phyloP scores from a whole-genome alignment of 2,797 vertebrate species.

The Emys orbicularis region DNA sequence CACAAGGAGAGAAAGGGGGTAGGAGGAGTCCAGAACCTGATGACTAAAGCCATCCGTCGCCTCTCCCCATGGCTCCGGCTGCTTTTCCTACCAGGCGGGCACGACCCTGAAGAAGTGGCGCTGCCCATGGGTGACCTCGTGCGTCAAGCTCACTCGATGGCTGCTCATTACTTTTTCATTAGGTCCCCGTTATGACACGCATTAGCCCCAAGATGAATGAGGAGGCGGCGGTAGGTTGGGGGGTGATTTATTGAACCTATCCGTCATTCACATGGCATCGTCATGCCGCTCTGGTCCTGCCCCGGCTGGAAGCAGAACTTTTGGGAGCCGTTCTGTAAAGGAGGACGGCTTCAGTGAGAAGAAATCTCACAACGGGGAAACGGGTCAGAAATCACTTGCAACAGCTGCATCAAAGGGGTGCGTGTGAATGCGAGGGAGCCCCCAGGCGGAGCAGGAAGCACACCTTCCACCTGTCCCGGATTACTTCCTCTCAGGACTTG shows the following conservation, averaged over 20 bases:
- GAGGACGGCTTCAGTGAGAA: no score
- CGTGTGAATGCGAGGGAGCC: background rate
- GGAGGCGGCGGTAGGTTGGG: background rate
- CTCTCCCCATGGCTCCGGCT: background rate
- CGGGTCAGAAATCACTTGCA: background rate
- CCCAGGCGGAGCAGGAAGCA: no score
- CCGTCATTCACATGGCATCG: constrained; percentile 44
- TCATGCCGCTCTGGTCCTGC: background rate
- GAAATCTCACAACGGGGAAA: no score
- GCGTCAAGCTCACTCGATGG: constrained; percentile 32
- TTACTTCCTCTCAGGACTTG: no score
- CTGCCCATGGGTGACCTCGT: background rate
- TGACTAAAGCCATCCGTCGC: background rate
- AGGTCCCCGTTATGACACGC: constrained; percentile 43
- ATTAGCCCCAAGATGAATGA: constrained; percentile 44
- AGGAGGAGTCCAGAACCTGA: background rate
- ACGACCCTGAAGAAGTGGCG: background rate
- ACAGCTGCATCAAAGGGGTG: no score
- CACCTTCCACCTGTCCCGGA: no score
- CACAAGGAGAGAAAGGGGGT: background rate
- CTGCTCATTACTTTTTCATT: constrained; percentile 42
- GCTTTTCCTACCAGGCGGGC: background rate
- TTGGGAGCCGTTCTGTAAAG: no score
- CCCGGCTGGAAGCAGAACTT: no score
- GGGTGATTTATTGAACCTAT: constrained; percentile 46